These are phyloP conservation scores for Paramormyrops kingsleyae DNA, from an alignment of 2,113 vertebrate species.

Conservation along the genomic window DNA sequence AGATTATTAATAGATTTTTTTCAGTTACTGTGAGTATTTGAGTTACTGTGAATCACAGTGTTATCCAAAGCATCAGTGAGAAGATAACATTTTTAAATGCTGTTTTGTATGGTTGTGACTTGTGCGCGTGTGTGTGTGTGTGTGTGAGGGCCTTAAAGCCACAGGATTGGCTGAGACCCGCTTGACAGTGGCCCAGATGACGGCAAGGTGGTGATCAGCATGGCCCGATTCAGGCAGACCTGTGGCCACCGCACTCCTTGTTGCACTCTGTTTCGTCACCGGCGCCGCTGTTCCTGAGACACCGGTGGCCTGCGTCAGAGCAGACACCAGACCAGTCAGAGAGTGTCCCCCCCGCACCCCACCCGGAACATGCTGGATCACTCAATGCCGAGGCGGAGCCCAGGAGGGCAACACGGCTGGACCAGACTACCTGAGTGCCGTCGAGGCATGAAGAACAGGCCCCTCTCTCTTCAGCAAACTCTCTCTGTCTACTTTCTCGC, in stretches of 20 bases:
- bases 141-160: neutral
- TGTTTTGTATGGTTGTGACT: neutral
- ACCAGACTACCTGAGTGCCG: neutral
- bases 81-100: neutral
- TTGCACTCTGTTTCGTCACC: neutral
- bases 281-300: neutral
- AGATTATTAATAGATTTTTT: neutral
- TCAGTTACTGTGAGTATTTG: too few relatives aligned
- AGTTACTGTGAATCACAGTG: neutral
- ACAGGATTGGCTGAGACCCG: neutral
- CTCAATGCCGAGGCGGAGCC: neutral
- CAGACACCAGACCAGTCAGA: neutral
- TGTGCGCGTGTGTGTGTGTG: neutral
- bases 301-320: neutral
- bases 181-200: neutral
- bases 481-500: neutral
- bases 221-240: neutral
- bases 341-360: too few relatives aligned
- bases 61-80: neutral
- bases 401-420: neutral
- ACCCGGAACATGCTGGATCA: neutral
- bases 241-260: neutral
- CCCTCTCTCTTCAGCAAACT: neutral
- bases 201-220: neutral
- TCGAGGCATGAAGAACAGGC: neutral